These are phyloP conservation scores for Charina bottae DNA, from an alignment of 2,113 vertebrate genomes.

Conservation along the genomic window DNA sequence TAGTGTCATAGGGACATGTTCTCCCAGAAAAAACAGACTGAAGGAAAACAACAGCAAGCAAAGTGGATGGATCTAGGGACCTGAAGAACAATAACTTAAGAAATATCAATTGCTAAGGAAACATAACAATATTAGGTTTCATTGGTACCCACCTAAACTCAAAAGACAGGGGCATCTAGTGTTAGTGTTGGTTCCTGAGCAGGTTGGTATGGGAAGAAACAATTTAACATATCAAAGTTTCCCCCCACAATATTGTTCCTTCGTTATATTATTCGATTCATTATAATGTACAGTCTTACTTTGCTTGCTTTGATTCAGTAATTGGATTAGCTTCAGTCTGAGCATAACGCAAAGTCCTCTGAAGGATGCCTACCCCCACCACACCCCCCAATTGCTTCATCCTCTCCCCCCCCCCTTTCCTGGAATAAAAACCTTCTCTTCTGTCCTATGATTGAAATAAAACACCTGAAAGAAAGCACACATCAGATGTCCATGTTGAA, in stretches of 20 bases:
- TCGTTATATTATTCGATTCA: not conserved
- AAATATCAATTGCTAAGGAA: not conserved
- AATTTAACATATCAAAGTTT: not conserved
- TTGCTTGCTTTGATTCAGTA: not conserved
- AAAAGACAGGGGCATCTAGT: not conserved
- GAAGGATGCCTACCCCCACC: not conserved
- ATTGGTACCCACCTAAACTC: not conserved
- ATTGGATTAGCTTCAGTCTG: not conserved
- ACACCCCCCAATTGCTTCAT: not conserved
- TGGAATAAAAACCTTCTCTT: not conserved
- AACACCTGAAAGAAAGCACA: not conserved
- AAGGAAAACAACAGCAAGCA: not conserved
- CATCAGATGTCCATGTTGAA: slow-evolving; percentile 40
- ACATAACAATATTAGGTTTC: not conserved
- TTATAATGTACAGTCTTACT: not conserved
- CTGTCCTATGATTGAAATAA: slow-evolving; percentile 37
- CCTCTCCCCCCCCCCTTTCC: not conserved
- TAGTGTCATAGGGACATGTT: not conserved
- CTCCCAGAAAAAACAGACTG: not conserved
- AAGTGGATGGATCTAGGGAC: not conserved
- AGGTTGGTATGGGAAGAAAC: not conserved
- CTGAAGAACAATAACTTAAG: not conserved
- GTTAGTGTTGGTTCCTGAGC: not conserved
- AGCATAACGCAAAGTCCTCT: not conserved
- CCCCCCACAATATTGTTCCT: not conserved